Percentiles rank a stretch among this genome's conserved stretches.
Evolutionary conservation across 2,113 vertebrate genomes (phyloP).

Genomic region (Nibea albiflora): DNA sequence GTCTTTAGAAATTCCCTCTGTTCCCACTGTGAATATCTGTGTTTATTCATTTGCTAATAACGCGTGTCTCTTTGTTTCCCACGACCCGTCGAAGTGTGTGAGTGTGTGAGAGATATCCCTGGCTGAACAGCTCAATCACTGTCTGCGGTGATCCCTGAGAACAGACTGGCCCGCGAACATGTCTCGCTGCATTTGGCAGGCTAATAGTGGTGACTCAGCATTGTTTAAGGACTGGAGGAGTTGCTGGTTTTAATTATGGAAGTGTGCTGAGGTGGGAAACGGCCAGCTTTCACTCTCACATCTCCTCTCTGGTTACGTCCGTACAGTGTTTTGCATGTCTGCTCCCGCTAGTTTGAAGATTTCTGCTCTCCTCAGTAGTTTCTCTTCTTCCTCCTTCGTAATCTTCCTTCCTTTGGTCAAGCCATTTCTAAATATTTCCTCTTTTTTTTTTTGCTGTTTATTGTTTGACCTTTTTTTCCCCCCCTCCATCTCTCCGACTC

Average conservation of each 20-base stretch:
- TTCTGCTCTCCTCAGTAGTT: neutral
- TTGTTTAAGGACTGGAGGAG: slow-evolving; percentile 37
- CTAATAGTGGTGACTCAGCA: slow-evolving; percentile 64
- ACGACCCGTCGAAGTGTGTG: neutral
- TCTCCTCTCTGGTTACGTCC: slow-evolving; percentile 38
- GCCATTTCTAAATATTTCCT: neutral
- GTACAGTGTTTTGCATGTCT: neutral
- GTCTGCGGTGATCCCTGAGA: slow-evolving; percentile 45
- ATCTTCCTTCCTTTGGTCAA: neutral
- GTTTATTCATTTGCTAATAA: slow-evolving; percentile 5
- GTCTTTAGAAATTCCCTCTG: neutral
- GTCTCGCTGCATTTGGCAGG: slow-evolving; percentile 34
- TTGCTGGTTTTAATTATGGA: slow-evolving; percentile 69
- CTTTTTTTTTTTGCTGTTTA: neutral
- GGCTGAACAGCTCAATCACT: slow-evolving; percentile 26
- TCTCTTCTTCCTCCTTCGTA: neutral
- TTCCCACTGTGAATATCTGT: neutral
- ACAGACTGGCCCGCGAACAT: slow-evolving; percentile 37
- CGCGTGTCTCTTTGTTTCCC: slow-evolving; percentile 29
- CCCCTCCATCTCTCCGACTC: neutral
- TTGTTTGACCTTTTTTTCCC: neutral
- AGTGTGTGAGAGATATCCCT: slow-evolving; percentile 11
- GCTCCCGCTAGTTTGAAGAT: neutral
- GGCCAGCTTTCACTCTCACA: slow-evolving; percentile 48
- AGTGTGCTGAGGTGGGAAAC: slow-evolving; percentile 55